Evolutionary conservation across 2,113 vertebrate species (phyloP), one percentile per base, ranked within the genome.

Genomic region (Nannospalax galili): DNA sequence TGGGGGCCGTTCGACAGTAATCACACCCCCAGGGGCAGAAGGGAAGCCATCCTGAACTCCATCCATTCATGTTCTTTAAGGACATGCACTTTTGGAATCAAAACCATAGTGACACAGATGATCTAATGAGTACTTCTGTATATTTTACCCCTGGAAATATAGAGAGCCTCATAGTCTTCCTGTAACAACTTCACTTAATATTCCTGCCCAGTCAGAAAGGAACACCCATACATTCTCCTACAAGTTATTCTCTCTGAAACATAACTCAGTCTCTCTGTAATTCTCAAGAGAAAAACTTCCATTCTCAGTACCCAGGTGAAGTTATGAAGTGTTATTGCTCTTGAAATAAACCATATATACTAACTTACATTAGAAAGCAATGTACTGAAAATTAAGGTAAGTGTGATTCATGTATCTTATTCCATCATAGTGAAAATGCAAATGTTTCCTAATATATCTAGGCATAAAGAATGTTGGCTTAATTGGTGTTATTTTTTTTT

Each of bases 101-200:
- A 28, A 85, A 62, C 22, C 14, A 60, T 9, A 81, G 7, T 37
- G 62, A 70, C 70, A 85, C 16, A 80, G 32, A 24, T 32, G 58
- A 28, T 26, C 3, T 94, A 90, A 95, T 97, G 56, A 95, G 58
- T 70, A 84, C 4, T 7, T 74, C n/a, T 65, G 87, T 37, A 65
- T 48, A 65, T 64, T 48, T 14, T 30, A 2, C 60, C 87, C 40
- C 35, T 17, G 8, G 87, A 64, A 58, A 45, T 48, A 5, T 20
- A 64, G 14, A 48, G 19, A 64, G 4, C 35, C 24, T 48, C 64
- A 28, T 17, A n/a, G 22, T 77, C 60, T 12, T 28, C 11, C 30
- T 35, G 28, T 60, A 16, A 12, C 7, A 52, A 7, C 75, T 45
- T 56, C 75, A 8, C 20, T 9, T 16, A 35, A 28, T 26, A 75